Conservation (phyloP, 1,140 invertebrate species). For the Papilio polyxenes region DNA sequence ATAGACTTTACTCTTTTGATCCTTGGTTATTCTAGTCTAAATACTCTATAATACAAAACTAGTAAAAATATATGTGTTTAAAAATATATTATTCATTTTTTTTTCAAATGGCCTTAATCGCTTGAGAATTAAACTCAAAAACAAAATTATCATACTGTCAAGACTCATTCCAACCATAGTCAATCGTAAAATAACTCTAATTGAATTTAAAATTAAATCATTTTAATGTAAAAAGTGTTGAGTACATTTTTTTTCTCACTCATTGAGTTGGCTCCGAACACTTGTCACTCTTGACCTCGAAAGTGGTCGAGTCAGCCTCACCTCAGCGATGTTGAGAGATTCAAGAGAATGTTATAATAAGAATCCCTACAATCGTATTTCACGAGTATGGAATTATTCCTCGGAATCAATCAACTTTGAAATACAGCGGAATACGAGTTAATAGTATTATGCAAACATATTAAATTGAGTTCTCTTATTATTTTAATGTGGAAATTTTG, state of each 20-base stretch:
- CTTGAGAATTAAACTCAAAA: neutral
- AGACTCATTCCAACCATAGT: neutral
- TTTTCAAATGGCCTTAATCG: no score
- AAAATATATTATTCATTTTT: neutral
- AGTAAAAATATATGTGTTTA: neutral
- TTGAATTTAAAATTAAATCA: neutral
- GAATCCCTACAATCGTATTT: neutral
- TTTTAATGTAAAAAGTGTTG: neutral
- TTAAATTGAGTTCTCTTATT: neutral
- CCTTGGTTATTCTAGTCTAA: neutral
- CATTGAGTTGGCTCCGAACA: neutral
- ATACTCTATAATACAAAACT: no score
- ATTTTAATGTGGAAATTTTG: neutral
- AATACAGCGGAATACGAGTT: neutral
- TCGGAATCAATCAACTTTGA: neutral
- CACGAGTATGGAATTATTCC: neutral
- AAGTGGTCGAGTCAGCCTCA: constrained; percentile 5
- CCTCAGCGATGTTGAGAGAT: neutral
- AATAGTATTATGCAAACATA: neutral
- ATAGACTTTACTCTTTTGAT: neutral
- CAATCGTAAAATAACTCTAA: neutral
- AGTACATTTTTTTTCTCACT: neutral
- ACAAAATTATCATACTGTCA: neutral
- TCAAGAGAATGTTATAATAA: constrained; percentile 7
- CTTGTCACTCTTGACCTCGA: constrained; percentile 6